Conservation (phyloP, 2,888 invertebrate genomes). For the Steinernema hermaphroditum region DNA sequence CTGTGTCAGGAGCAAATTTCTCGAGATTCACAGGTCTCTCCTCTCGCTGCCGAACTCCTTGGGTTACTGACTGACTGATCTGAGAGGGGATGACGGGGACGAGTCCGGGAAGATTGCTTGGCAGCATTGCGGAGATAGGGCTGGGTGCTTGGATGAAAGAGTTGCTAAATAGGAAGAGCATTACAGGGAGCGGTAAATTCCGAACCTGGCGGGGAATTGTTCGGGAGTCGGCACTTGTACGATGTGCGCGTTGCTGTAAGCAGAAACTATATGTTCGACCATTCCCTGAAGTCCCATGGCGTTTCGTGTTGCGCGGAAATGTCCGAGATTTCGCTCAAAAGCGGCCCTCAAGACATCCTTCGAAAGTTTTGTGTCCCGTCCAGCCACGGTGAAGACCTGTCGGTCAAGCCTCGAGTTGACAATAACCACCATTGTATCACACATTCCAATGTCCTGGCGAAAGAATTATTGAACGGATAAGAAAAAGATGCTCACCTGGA, state of each 20-base stretch:
- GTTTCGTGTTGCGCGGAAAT: constrained; percentile 44
- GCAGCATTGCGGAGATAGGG: background rate
- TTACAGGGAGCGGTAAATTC: background rate
- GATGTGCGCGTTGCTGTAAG: constrained; percentile 63
- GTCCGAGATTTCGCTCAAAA: constrained; percentile 62
- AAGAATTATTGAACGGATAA: constrained; percentile 24
- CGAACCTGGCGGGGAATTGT: background rate
- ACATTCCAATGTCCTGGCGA: constrained; percentile 58
- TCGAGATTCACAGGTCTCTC: background rate
- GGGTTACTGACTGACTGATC: background rate
- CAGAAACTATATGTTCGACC: constrained; percentile 64
- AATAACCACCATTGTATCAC: constrained; percentile 63
- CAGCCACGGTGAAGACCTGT: constrained; percentile 65
- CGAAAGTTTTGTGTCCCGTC: constrained; percentile 61
- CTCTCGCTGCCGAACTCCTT: constrained; percentile 11
- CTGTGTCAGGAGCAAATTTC: constrained; percentile 32
- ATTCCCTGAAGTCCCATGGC: constrained; percentile 53
- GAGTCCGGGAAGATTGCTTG: background rate
- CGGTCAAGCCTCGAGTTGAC: constrained; percentile 64
- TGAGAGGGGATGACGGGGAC: background rate
- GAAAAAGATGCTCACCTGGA: constrained; percentile 50
- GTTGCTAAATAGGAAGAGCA: background rate
- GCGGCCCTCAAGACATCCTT: constrained; percentile 62
- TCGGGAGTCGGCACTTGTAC: constrained; percentile 59
- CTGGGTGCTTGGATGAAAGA: constrained; percentile 16